These are phyloP conservation scores for Corydoras maculifer DNA, from an alignment of 2,113 vertebrate species.

Conservation along the genomic window DNA sequence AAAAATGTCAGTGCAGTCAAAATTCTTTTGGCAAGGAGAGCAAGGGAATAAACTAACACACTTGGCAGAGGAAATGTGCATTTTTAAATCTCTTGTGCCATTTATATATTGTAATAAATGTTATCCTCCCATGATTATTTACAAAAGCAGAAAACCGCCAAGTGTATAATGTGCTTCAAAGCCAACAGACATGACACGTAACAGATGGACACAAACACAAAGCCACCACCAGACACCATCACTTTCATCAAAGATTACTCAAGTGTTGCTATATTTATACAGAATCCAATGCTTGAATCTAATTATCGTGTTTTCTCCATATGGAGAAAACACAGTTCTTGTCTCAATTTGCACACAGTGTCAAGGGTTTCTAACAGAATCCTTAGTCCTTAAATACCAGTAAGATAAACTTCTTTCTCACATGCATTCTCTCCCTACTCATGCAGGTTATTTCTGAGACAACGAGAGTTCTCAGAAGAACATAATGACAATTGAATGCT, in stretches of 20 bases:
- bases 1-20: slow-evolving; percentile 23
- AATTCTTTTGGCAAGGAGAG: slow-evolving; percentile 18
- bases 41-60: slow-evolving; percentile 13
- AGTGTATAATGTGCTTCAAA: neutral
- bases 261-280: slow-evolving; percentile 11
- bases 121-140: slow-evolving; percentile 12
- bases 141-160: slow-evolving; percentile 1
- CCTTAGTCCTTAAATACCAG: slow-evolving; percentile 29
- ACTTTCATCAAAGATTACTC: slow-evolving; percentile 29
- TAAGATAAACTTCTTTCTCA: slow-evolving; percentile 45
- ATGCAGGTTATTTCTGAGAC: slow-evolving; percentile 48
- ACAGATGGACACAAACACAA: slow-evolving; percentile 13
- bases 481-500: no score
- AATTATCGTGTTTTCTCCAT: slow-evolving; percentile 47
- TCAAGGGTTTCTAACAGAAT: slow-evolving; percentile 43
- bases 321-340: slow-evolving; percentile 32
- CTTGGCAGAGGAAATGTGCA: slow-evolving; percentile 12
- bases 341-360: slow-evolving; percentile 41
- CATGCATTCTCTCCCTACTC: slow-evolving; percentile 40
- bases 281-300: slow-evolving; percentile 21
- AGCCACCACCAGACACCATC: slow-evolving; percentile 19
- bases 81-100: slow-evolving; percentile 8
- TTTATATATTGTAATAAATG: slow-evolving; percentile 8
- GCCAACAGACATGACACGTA: neutral
- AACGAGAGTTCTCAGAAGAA: slow-evolving; percentile 23